These are phyloP conservation scores for Fabriciana adippe DNA, from an alignment of 2,888 invertebrate species.

Conservation along the genomic window DNA sequence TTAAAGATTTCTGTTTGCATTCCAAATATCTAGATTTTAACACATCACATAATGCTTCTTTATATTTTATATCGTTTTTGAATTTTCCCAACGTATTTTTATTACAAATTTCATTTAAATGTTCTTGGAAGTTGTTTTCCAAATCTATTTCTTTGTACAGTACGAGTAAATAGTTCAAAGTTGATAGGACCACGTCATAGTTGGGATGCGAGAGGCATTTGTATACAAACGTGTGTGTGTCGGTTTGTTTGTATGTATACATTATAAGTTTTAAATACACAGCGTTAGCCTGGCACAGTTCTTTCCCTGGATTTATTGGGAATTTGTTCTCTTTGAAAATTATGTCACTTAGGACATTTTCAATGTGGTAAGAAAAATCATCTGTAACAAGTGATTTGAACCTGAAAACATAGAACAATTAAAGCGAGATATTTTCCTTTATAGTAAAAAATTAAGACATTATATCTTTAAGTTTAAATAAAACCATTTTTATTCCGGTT, in stretches of 20 bases:
- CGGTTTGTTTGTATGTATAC: conserved; percentile 37
- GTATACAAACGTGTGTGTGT: conserved; percentile 40
- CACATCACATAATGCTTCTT: conserved; percentile 48
- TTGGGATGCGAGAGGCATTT: conserved; percentile 46
- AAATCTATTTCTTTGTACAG: conserved; percentile 46
- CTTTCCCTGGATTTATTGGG: conserved; percentile 50
- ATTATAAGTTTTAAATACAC: conserved; percentile 47
- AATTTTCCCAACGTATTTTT: conserved; percentile 18
- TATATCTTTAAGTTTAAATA: too few relatives aligned
- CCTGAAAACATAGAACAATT: conserved; percentile 20
- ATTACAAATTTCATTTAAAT: conserved; percentile 45
- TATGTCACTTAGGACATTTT: conserved; percentile 44
- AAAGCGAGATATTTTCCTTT: too few relatives aligned
- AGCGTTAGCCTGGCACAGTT: conserved; percentile 55
- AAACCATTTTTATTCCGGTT: too few relatives aligned
- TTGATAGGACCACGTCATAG: conserved; percentile 53
- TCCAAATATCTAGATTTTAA: conserved; percentile 56
- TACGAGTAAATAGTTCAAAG: conserved; percentile 52
- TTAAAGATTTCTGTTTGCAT: conserved; percentile 62
- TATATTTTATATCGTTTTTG: conserved; percentile 42
- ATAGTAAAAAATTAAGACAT: too few relatives aligned
- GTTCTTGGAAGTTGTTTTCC: conserved; percentile 51
- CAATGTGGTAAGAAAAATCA: conserved; percentile 39
- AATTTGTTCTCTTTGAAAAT: conserved; percentile 44
- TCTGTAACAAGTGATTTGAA: conserved; percentile 23